Evolutionary conservation across 2,113 vertebrate genomes (phyloP).

Genomic region (Chelonoidis abingdonii): DNA sequence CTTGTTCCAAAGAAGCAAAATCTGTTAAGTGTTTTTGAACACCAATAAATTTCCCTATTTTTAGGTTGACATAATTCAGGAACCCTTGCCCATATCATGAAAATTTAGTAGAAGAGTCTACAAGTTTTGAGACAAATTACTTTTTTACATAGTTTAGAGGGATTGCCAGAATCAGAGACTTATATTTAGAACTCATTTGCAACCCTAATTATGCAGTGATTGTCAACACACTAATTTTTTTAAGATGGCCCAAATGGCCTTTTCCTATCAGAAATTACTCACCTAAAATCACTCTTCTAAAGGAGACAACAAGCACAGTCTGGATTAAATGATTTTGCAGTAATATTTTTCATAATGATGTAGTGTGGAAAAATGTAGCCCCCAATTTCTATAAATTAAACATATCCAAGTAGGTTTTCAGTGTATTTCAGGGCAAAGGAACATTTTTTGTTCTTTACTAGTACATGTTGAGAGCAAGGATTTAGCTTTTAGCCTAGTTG

Average conservation of each 20-base stretch:
- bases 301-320: not conserved
- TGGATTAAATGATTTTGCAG: not conserved
- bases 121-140: not conserved
- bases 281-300: not conserved
- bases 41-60: no score
- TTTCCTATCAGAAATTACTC: not conserved
- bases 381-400: not conserved
- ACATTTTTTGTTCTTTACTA: not conserved
- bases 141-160: not conserved
- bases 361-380: not conserved
- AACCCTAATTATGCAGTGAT: not conserved
- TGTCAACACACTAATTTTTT: not conserved
- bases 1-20: not conserved
- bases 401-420: not conserved
- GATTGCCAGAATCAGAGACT: not conserved
- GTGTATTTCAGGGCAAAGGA: not conserved
- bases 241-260: not conserved
- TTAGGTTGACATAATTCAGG: no score
- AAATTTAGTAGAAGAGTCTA: not conserved
- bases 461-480: not conserved
- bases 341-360: not conserved
- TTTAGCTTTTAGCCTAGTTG: not conserved
- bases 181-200: not conserved
- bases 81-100: no score
- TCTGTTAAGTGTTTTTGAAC: no score